Percentiles rank a stretch among this genome's conserved stretches.
Evolutionary conservation across 2,888 invertebrate genomes (phyloP).

Genomic region (Ectropis crepuscularia): DNA sequence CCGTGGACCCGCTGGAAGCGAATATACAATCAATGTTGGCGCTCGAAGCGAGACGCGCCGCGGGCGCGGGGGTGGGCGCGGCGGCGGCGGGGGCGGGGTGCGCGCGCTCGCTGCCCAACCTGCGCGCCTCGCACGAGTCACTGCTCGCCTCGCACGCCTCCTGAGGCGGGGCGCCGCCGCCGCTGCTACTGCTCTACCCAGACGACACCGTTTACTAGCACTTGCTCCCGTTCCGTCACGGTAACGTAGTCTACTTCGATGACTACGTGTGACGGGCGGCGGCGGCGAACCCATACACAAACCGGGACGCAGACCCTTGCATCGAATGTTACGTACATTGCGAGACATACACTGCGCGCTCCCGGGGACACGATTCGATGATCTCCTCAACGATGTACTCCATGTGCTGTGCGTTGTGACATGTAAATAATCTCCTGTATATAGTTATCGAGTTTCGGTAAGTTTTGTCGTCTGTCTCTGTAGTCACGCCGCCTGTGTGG

Average conservation of each 20-base stretch:
- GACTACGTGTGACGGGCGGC: slow-evolving; percentile 41
- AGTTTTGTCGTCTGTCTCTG: slow-evolving; percentile 18
- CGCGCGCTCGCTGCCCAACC: slow-evolving; percentile 87
- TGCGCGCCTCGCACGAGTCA: slow-evolving; percentile 85
- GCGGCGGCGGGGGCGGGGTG: slow-evolving; percentile 62
- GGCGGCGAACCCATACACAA: slow-evolving; percentile 15
- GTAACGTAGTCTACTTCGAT: slow-evolving; percentile 41
- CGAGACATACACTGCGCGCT: too few species aligned
- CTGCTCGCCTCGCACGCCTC: slow-evolving; percentile 65
- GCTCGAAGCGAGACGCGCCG: slow-evolving; percentile 77
- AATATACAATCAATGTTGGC: slow-evolving; percentile 74
- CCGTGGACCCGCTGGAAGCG: slow-evolving; percentile 76
- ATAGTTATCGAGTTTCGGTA: slow-evolving; percentile 23
- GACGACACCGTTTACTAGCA: slow-evolving; percentile 76
- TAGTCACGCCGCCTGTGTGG: slow-evolving; percentile 1
- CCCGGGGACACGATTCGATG: neutral
- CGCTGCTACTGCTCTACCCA: slow-evolving; percentile 64
- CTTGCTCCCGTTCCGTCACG: slow-evolving; percentile 39
- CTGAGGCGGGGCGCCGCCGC: slow-evolving; percentile 81
- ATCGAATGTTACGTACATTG: too few species aligned
- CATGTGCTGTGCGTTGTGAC: slow-evolving; percentile 49
- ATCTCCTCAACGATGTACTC: slow-evolving; percentile 33
- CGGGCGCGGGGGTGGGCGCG: slow-evolving; percentile 73
- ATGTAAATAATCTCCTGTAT: slow-evolving; percentile 40
- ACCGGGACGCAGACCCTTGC: neutral